Evolutionary conservation across 1,140 invertebrate genomes (phyloP).

Genomic region (Geopemphigus sp.): DNA sequence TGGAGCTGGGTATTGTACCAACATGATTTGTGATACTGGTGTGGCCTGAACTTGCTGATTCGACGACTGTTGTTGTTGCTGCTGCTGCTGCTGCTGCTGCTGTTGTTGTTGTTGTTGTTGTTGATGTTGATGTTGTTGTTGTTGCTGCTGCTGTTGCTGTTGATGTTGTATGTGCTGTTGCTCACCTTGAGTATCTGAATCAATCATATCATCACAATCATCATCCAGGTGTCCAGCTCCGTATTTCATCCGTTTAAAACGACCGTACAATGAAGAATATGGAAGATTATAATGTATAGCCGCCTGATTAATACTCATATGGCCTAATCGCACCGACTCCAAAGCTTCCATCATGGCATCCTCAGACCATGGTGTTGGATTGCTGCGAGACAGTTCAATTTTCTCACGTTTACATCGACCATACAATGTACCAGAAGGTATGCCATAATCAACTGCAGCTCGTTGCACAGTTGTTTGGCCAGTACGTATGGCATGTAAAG

Average conservation of each 20-base stretch:
- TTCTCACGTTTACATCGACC: conserved; percentile 83
- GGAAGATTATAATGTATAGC: conserved; percentile 88
- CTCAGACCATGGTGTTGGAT: conserved; percentile 85
- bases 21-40: conserved; percentile 53
- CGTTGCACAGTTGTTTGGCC: conserved; percentile 82
- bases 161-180: conserved; percentile 8
- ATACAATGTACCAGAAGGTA: conserved; percentile 80
- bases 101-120: conserved; percentile 21
- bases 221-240: conserved; percentile 56
- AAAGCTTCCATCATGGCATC: conserved; percentile 85
- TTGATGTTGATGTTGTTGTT: conserved; percentile 13
- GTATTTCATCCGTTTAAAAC: conserved; percentile 74
- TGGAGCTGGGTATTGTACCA: conserved; percentile 53
- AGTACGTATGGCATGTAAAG: conserved; percentile 76
- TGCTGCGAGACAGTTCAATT: conserved; percentile 79
- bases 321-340: conserved; percentile 78
- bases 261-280: conserved; percentile 82
- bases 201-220: conserved; percentile 33
- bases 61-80: conserved; percentile 29
- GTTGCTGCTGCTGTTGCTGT: conserved; percentile 28
- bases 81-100: not conserved
- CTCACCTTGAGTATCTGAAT: conserved; percentile 33
- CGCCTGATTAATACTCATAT: conserved; percentile 90
- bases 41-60: conserved; percentile 29
- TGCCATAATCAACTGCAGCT: conserved; percentile 79